Percentiles rank a stretch among this genome's conserved stretches.
Evolutionary conservation across 2,113 vertebrate species (phyloP).

Genomic region (Mormyrus iriodes): DNA sequence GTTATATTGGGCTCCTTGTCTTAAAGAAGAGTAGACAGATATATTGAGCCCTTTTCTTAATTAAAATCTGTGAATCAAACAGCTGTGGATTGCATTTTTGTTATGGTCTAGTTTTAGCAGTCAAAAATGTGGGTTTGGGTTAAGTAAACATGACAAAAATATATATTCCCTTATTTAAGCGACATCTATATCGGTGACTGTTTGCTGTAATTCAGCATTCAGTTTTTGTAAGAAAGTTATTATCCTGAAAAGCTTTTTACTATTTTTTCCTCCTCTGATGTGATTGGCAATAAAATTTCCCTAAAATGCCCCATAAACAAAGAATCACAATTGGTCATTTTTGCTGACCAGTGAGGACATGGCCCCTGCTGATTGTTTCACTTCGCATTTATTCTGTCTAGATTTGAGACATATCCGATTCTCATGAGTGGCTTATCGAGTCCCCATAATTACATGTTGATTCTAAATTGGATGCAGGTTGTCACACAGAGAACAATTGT

Average conservation of each 20-base stretch:
- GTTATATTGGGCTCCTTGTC: not conserved
- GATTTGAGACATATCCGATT: not conserved
- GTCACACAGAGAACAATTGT: conserved; percentile 37
- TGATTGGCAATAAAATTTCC: conserved; percentile 27
- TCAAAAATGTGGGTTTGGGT: not conserved
- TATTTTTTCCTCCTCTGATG: conserved; percentile 29
- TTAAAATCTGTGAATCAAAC: not conserved
- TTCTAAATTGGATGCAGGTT: conserved; percentile 34
- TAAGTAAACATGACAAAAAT: not conserved
- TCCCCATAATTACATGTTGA: not conserved
- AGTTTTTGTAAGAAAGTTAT: not conserved
- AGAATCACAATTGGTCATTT: conserved; percentile 18
- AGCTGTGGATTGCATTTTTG: not conserved
- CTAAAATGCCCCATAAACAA: conserved; percentile 24
- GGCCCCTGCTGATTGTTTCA: not conserved
- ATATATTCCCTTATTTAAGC: not conserved
- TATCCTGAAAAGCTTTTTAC: conserved; percentile 50
- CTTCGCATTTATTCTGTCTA: not conserved
- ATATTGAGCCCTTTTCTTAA: not conserved
- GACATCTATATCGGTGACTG: too few species aligned
- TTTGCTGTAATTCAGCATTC: not conserved
- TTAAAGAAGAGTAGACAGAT: conserved; percentile 3
- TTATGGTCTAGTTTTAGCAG: not conserved
- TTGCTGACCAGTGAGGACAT: conserved; percentile 13
- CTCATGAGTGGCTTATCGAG: not conserved